Evolutionary conservation across 2,113 vertebrate genomes (phyloP).

Genomic region (Pandion haliaetus): DNA sequence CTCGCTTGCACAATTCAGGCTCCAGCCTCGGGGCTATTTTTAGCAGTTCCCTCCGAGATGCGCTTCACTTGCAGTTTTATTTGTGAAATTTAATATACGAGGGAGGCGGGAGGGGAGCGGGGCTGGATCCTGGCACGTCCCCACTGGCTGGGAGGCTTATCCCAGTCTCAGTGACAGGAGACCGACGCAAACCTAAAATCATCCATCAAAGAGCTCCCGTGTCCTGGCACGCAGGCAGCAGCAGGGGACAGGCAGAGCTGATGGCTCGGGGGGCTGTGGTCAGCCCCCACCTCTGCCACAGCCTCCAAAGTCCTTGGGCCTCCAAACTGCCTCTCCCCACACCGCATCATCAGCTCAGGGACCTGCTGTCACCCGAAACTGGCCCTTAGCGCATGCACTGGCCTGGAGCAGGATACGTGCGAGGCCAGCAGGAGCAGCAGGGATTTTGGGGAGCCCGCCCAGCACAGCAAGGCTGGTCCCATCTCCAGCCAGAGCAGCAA

Average conservation of each 20-base stretch:
- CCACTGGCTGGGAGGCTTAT: neutral
- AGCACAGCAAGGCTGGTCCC: neutral
- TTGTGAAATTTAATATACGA: slow-evolving; percentile 33
- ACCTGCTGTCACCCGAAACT: neutral
- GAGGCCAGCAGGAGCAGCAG: neutral
- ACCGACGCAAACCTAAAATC: neutral
- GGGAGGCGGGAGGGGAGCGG: neutral
- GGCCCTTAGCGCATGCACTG: fast-evolving
- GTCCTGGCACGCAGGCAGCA: neutral
- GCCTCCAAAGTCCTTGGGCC: neutral
- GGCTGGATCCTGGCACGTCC: neutral
- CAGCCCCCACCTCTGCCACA: neutral
- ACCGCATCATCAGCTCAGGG: fast-evolving
- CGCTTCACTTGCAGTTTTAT: slow-evolving; percentile 37
- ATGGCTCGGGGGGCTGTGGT: fast-evolving
- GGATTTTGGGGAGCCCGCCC: neutral
- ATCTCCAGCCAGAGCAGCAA: neutral
- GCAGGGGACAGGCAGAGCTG: neutral
- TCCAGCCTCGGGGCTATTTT: slow-evolving; percentile 44
- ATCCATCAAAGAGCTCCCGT: neutral
- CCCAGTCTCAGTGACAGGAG: neutral
- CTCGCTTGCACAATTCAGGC: neutral
- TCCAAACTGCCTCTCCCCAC: neutral
- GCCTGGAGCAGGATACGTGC: fast-evolving
- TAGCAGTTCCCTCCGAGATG: slow-evolving; percentile 31